Base-by-base conservation (phyloP, 2,797 vertebrate species). In the Yasuhikotakia modesta region DNA sequence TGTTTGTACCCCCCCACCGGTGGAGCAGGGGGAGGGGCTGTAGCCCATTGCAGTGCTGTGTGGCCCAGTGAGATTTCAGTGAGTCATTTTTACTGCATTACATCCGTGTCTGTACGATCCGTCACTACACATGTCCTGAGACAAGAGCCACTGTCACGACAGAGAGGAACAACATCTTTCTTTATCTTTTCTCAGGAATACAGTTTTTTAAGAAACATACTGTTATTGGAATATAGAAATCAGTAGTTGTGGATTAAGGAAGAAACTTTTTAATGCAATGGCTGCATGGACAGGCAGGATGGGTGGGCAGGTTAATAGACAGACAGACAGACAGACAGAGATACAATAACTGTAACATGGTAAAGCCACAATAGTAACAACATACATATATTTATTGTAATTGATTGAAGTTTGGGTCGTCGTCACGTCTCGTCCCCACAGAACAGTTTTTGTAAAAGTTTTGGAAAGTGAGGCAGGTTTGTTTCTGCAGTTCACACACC, bases 51-150 rank as follows among this genome's bases (percentile, higher is more conserved):
- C 50, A 17, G 24, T 5, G 39, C 30, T 64, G 57, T 60, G 60
- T 43, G 50, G 17, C 35, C 43, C 39, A 27, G 63, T 45, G 57
- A 67, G 52, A 52, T 70, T 71, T 78, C 27, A 27, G 19, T 81
- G 80, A 85, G 76, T 82, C 82, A 83, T 69, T 24, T 70, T 48
- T 30, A 30, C 80, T 55, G 52, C 55, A 78, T 76, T 83, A 79
- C 50, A 70, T 63, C 57, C 66, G 50, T 43, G 14, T 78, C 80
- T 72, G 70, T 64, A 70, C 46, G 46, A 80, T 85, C 80, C 43
- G 69, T 81, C 76, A 76, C 52, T 58, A 66, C n/a, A 48, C 16
- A 74, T 58, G 46, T 12, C 24, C 74, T 17, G n/a, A 24, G 73
- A 65, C 60, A 74, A 63, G 6, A 53, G 61, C 11, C 35, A 65